Evolutionary conservation across 1,140 invertebrate genomes (phyloP).

Genomic region (Berghia stephanieae): DNA sequence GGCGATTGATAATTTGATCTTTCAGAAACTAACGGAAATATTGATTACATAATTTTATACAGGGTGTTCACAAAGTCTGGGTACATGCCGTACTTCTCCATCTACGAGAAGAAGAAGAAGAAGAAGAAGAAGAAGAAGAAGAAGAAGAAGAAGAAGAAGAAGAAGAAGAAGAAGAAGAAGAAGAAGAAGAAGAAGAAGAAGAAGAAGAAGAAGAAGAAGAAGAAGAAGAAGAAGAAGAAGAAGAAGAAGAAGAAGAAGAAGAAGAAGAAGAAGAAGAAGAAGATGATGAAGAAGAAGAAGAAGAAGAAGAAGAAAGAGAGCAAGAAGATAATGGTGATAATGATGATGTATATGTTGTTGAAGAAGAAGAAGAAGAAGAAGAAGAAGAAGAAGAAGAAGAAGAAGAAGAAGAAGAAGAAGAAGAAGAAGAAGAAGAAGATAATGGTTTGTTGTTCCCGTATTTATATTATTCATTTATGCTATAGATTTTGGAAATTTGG

Average conservation of each 20-base stretch:
- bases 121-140: neutral
- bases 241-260: neutral
- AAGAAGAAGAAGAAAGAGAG: neutral
- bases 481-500: too few relatives aligned
- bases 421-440: neutral
- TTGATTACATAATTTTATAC: too few relatives aligned
- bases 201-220: neutral
- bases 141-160: neutral
- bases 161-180: neutral
- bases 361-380: too few relatives aligned
- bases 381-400: too few relatives aligned
- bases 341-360: too few relatives aligned
- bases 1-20: too few relatives aligned
- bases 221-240: neutral
- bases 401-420: too few relatives aligned
- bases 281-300: neutral
- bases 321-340: neutral
- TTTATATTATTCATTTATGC: neutral
- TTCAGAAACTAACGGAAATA: too few relatives aligned
- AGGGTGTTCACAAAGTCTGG: too few relatives aligned
- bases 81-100: too few relatives aligned
- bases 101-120: neutral
- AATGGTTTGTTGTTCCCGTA: neutral
- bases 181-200: neutral
- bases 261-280: neutral